Evolutionary conservation across 1,140 invertebrate species (phyloP).

Genomic region (Neelides sp.): DNA sequence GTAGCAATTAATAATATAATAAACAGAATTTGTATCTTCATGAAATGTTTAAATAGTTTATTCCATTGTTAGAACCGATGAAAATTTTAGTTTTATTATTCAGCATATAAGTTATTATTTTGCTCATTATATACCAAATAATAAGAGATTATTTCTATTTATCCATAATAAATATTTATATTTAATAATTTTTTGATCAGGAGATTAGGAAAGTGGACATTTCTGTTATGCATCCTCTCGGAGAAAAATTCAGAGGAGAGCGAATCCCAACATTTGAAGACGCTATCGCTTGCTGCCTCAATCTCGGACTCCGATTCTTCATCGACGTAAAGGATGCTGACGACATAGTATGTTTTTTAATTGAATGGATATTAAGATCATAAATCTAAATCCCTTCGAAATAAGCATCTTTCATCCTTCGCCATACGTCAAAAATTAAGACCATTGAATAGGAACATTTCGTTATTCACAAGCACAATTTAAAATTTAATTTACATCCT

Average conservation of each 20-base stretch:
- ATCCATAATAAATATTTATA: too few relatives aligned
- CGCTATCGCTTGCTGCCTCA: constrained; percentile 42
- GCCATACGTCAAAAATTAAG: background rate
- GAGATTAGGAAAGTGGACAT: constrained; percentile 49
- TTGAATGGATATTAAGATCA: background rate
- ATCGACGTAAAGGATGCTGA: constrained; percentile 51
- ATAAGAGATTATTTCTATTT: too few relatives aligned
- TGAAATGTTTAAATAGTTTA: too few relatives aligned
- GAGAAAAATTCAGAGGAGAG: constrained; percentile 40
- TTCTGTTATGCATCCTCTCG: constrained; percentile 50
- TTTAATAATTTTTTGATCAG: too few relatives aligned
- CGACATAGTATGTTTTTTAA: constrained; percentile 35
- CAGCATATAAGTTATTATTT: too few relatives aligned
- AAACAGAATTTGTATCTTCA: too few relatives aligned
- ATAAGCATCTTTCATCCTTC: background rate
- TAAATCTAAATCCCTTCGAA: background rate
- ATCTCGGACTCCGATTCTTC: constrained; percentile 44
- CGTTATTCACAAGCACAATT: background rate
- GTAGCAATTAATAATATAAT: too few relatives aligned
- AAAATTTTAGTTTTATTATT: too few relatives aligned
- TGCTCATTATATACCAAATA: too few relatives aligned
- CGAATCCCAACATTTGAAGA: constrained; percentile 47
- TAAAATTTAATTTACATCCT: constrained; percentile 2
- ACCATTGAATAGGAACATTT: background rate
- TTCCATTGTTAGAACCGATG: too few relatives aligned